Base-by-base conservation (phyloP, 2,888 invertebrate genomes). In the Tiliacea aurago region DNA sequence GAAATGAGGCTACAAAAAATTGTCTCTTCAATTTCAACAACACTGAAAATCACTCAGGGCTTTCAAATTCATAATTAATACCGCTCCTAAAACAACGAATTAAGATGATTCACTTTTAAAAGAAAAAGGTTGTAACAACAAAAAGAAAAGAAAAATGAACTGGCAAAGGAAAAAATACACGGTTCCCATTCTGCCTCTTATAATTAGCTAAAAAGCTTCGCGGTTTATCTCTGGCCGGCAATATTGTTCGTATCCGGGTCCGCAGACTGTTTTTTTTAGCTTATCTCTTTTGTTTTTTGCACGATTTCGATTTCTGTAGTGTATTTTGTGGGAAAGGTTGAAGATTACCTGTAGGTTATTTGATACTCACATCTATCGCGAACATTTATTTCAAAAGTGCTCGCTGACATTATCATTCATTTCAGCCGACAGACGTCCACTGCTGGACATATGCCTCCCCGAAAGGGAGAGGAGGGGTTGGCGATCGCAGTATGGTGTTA, bases 151-250 rank as follows among this genome's bases (percentile, higher is more conserved):
- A 63, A 58, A 56, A 78, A 61, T 47, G 11, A 63, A 58, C 20
- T 18, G 66, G 67, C 59, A 70, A 73, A 68, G 67, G 67, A 20
- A 81, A 82, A 79, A 83, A 78, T 37, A 73, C 51, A 72, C 56
- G 51, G 45, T 37, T 78, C 63, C 61, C 41, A 68, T 79, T 73
- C 73, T 23, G 56, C 73, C 61, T 73, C 65, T 70, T 58, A 78
- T 75, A 85, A 85, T 85, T 85, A 85, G 78, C 68, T 85, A 85
- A 85, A 84, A 80, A 84, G 85, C 75, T 76, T 83, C 28, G 64
- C 20, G 67, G 61, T 70, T 79, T 84, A 72, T 70, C 73, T 70
- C 58, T 66, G 70, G 76, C 59, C 59, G 47, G 53, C 47, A 61
- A 75, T 69, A 71, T 70, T 73, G 66, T 77, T 73, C n/a, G 66